phyloP scores from a whole-genome alignment of 1,140 invertebrate genomes.

The Penaeus japonicus region DNA sequence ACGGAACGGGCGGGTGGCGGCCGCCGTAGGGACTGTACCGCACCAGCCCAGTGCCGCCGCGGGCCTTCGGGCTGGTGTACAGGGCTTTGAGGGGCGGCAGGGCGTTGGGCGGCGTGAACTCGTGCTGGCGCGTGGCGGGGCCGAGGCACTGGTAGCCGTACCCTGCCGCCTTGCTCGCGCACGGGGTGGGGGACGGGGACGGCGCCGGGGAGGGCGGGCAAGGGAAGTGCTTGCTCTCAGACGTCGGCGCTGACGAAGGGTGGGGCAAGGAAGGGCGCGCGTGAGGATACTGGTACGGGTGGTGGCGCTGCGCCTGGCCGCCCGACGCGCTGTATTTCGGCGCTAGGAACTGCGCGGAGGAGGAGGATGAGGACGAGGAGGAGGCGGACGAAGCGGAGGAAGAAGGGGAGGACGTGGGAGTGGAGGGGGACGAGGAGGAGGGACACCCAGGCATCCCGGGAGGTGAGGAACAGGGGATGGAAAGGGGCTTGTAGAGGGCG shows the following conservation, averaged over 20 bases:
- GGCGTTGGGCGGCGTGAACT: constrained; percentile 31
- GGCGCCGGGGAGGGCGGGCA: constrained; percentile 13
- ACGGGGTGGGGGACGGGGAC: constrained; percentile 13
- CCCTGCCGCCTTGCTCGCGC: background rate
- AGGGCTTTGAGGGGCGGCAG: constrained; percentile 33
- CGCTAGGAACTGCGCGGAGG: constrained; percentile 44
- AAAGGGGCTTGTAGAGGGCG: constrained; percentile 3
- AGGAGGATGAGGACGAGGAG: constrained; percentile 17
- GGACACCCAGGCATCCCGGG: background rate
- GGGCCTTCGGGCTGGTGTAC: constrained; percentile 33
- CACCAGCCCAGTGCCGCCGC: background rate
- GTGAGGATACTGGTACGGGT: constrained; percentile 34
- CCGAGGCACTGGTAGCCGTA: background rate
- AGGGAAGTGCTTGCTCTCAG: constrained; percentile 25
- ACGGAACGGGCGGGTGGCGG: constrained; percentile 32
- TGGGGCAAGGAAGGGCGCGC: background rate
- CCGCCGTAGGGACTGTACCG: constrained; percentile 43
- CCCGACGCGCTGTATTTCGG: constrained; percentile 42
- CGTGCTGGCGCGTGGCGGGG: background rate
- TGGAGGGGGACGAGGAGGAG: background rate
- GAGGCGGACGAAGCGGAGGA: background rate
- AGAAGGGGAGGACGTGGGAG: background rate
- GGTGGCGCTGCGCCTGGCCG: constrained; percentile 30
- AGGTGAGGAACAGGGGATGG: background rate
- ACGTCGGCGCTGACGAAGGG: background rate